phyloP scores from a whole-genome alignment of 2,797 vertebrate species.

The Cheirogaleus major region DNA sequence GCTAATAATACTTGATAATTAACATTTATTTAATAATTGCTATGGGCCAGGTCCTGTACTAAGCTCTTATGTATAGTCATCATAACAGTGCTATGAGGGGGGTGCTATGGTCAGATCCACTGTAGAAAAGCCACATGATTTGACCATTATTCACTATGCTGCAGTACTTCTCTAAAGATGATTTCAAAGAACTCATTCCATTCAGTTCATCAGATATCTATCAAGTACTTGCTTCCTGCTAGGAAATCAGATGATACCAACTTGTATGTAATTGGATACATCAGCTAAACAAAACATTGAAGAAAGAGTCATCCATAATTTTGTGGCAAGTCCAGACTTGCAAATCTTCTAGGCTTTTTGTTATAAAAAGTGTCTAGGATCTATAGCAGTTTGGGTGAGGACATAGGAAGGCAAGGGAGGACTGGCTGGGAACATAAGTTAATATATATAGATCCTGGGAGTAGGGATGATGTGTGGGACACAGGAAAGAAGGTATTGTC shows the following conservation, averaged over 20 bases:
- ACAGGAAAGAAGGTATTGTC: background rate
- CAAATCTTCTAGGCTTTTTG: background rate
- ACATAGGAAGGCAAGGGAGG: background rate
- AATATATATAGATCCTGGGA: background rate
- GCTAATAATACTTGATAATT: background rate
- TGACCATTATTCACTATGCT: background rate
- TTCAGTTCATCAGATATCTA: background rate
- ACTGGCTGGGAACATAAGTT: background rate
- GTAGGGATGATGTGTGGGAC: background rate
- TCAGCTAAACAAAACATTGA: background rate
- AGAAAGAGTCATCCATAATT: background rate
- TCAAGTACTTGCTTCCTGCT: background rate
- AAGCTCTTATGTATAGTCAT: background rate
- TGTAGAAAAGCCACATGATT: background rate
- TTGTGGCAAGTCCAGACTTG: background rate
- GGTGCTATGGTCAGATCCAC: background rate
- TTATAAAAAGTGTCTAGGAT: background rate
- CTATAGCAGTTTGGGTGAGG: background rate
- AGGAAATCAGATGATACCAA: background rate
- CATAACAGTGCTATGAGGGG: background rate
- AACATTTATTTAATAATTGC: background rate
- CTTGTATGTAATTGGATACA: background rate
- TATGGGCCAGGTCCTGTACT: background rate
- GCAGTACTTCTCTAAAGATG: background rate
- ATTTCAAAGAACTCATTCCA: background rate